Percentiles rank a stretch among this genome's conserved stretches.
Evolutionary conservation across 2,113 vertebrate genomes (phyloP).

Genomic region (Cyphomyrus discorhynchus): DNA sequence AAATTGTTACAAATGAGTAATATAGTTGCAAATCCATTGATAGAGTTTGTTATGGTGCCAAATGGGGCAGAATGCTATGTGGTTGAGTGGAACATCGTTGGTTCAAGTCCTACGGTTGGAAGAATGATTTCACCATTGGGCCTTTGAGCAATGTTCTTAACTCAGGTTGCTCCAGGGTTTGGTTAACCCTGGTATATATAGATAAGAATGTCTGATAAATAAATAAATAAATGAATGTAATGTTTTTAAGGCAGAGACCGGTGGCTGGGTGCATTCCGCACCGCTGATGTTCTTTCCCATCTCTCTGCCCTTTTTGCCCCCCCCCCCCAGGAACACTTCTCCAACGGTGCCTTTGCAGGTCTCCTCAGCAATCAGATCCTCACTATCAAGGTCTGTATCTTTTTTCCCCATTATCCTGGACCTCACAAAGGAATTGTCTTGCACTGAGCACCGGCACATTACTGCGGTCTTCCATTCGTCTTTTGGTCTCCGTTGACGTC

Average conservation of each 20-base stretch:
- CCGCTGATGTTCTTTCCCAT: neutral
- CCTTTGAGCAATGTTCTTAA: neutral
- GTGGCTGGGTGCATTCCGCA: neutral
- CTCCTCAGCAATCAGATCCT: slow-evolving; percentile 49
- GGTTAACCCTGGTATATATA: neutral
- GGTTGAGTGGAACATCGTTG: neutral
- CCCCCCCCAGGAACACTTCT: slow-evolving; percentile 30
- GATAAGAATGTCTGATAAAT: neutral
- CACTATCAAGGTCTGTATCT: slow-evolving; percentile 40
- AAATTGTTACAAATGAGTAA: neutral
- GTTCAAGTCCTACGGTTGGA: neutral
- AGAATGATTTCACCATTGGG: neutral
- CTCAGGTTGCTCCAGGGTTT: neutral
- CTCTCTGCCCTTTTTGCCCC: neutral
- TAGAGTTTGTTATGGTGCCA: neutral
- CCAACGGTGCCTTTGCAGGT: slow-evolving; percentile 31
- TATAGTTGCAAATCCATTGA: neutral
- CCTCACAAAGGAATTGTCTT: neutral
- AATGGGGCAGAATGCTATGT: neutral
- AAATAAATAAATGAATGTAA: neutral
- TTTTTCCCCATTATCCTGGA: neutral
- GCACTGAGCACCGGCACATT: neutral
- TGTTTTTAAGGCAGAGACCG: neutral
- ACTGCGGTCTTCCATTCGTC: neutral
- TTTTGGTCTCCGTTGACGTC: neutral